Conservation (phyloP, 2,888 invertebrate genomes). For the Calameuta idolon region DNA sequence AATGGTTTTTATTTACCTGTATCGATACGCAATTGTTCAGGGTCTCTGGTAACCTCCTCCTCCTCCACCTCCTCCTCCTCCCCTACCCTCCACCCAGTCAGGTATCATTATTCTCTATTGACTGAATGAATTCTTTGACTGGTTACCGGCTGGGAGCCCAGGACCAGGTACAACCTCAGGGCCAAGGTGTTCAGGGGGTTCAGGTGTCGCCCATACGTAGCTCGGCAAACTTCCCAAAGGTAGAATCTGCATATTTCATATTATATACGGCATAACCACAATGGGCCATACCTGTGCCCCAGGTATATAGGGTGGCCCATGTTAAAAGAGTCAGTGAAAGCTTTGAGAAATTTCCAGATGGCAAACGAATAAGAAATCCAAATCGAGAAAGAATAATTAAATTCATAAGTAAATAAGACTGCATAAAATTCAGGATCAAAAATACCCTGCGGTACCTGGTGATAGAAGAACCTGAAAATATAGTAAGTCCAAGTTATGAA, state of each 20-base stretch:
- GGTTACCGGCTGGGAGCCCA: background rate
- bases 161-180: background rate
- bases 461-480: background rate
- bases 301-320: constrained; percentile 30
- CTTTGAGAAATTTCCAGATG: background rate
- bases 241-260: constrained; percentile 45
- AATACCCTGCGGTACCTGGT: too few relatives aligned
- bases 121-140: background rate
- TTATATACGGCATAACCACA: constrained; percentile 36
- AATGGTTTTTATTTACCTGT: background rate
- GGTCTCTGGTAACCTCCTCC: too few relatives aligned
- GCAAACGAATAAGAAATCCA: background rate
- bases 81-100: background rate
- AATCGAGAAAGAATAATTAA: background rate
- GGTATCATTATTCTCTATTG: background rate
- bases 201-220: constrained; percentile 34
- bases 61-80: background rate
- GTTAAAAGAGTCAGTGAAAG: constrained; percentile 14
- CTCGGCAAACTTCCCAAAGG: constrained; percentile 11
- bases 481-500: background rate
- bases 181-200: constrained; percentile 14
- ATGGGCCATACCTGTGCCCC: constrained; percentile 41
- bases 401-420: background rate
- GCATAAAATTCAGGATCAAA: background rate
- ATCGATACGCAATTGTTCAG: background rate